Evolutionary conservation across 2,113 vertebrate genomes (phyloP).

Genomic region (Melanostigma gelatinosum): DNA sequence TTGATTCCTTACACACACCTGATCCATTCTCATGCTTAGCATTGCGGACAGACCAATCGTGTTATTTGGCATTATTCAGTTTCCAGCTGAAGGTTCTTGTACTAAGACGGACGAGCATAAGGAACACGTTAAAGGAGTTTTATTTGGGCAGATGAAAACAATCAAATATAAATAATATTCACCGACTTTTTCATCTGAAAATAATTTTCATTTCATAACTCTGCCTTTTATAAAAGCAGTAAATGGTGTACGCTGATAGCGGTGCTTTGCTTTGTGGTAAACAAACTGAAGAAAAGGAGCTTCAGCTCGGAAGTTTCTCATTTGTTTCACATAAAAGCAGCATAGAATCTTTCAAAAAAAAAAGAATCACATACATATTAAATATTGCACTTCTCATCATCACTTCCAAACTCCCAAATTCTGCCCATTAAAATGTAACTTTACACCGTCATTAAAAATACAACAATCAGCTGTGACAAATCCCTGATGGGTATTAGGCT

Average conservation of each 20-base stretch:
- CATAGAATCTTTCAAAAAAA: conserved; percentile 15
- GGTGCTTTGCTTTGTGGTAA: conserved; percentile 47
- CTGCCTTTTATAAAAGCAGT: conserved; percentile 60
- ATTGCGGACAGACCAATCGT: background rate
- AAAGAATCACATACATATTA: conserved; percentile 52
- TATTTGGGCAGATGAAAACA: conserved; percentile 76
- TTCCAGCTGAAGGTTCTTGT: background rate
- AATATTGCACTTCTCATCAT: conserved; percentile 90
- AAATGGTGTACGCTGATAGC: conserved; percentile 24
- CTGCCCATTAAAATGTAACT: conserved; percentile 46
- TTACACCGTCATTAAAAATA: conserved; percentile 38
- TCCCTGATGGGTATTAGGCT: background rate
- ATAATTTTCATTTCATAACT: conserved; percentile 71
- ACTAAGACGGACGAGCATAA: conserved; percentile 21
- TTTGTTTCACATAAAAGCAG: conserved; percentile 40
- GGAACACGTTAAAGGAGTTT: conserved; percentile 55
- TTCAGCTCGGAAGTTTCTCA: conserved; percentile 32
- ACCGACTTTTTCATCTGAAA: conserved; percentile 76
- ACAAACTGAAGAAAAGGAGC: conserved; percentile 44
- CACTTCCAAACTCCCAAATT: conserved; percentile 67
- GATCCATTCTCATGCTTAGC: conserved; percentile 35
- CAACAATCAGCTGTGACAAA: conserved; percentile 23
- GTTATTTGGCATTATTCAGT: conserved; percentile 1
- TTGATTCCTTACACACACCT: conserved; percentile 29
- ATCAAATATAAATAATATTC: conserved; percentile 82